These are phyloP conservation scores for Hermatobates lingyangjiaoensis DNA, from an alignment of 1,140 invertebrate genomes.

Conservation along the genomic window DNA sequence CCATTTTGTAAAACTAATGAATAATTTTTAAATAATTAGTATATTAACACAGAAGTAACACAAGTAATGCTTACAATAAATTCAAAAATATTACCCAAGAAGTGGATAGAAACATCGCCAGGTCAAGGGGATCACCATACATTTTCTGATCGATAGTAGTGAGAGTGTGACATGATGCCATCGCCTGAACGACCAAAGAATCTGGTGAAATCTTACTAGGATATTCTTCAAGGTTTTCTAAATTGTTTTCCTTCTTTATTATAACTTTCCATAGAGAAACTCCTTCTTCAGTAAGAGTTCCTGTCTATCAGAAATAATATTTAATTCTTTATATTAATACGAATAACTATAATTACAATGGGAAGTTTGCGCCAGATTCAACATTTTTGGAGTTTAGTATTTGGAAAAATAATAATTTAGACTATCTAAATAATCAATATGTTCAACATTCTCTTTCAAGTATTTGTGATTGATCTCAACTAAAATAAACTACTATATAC, in stretches of 20 bases:
- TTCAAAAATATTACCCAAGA: slow-evolving; percentile 41
- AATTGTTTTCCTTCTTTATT: slow-evolving; percentile 28
- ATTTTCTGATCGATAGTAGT: slow-evolving; percentile 54
- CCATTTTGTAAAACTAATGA: too few species aligned
- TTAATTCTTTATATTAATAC: neutral
- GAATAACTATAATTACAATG: neutral
- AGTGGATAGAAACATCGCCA: slow-evolving; percentile 73
- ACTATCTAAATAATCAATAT: too few species aligned
- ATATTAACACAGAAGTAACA: too few species aligned
- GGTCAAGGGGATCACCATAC: slow-evolving; percentile 61
- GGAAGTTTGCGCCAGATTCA: neutral
- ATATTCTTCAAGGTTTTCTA: slow-evolving; percentile 5
- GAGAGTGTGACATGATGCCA: slow-evolving; percentile 61
- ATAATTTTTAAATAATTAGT: too few species aligned
- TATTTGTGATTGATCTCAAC: neutral
- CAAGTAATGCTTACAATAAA: too few species aligned
- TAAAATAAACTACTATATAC: neutral
- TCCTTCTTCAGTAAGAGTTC: slow-evolving; percentile 86
- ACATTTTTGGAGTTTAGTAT: neutral
- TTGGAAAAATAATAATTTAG: neutral
- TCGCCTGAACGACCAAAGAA: slow-evolving; percentile 31
- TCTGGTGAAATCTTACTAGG: slow-evolving; percentile 29
- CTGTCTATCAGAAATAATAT: slow-evolving; percentile 37
- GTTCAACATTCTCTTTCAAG: neutral
- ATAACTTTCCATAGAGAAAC: slow-evolving; percentile 76